Conservation (phyloP, 2,888 invertebrate genomes). For the Deroplatys truncata region DNA sequence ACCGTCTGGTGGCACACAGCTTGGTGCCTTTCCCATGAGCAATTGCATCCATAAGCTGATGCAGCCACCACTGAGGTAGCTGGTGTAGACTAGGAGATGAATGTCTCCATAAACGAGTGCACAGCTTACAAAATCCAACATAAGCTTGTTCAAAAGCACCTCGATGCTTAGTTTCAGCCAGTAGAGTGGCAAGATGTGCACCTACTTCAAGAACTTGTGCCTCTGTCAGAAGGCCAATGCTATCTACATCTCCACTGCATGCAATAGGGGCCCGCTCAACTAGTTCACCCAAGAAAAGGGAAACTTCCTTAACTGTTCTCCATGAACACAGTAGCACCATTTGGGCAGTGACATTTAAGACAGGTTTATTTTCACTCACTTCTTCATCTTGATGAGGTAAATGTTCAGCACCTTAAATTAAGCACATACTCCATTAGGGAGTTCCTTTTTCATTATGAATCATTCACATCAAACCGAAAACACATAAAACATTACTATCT, state of each 20-base stretch:
- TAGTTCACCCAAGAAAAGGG: conserved; percentile 63
- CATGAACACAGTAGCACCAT: conserved; percentile 90
- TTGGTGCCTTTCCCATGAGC: conserved; percentile 42
- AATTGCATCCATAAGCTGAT: conserved; percentile 55
- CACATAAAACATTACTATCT: no score
- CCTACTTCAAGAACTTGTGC: conserved; percentile 56
- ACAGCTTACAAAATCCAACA: conserved; percentile 77
- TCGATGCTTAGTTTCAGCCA: conserved; percentile 80
- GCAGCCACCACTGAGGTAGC: conserved; percentile 63
- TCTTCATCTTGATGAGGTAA: background rate
- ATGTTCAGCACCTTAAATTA: background rate
- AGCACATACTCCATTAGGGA: background rate
- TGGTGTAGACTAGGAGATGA: conserved; percentile 46
- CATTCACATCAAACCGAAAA: no score
- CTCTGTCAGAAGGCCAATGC: conserved; percentile 45
- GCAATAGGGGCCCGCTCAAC: conserved; percentile 50
- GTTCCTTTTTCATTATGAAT: background rate
- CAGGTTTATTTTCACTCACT: background rate
- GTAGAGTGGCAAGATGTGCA: conserved; percentile 60
- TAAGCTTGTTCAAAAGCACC: conserved; percentile 98
- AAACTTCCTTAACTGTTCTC: conserved; percentile 87
- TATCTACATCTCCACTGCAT: background rate
- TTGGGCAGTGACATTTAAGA: conserved; percentile 61
- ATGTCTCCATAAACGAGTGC: conserved; percentile 63
- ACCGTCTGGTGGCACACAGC: conserved; percentile 79